Evolutionary conservation across 2,113 vertebrate genomes (phyloP).

Genomic region (Perca schrenkii): DNA sequence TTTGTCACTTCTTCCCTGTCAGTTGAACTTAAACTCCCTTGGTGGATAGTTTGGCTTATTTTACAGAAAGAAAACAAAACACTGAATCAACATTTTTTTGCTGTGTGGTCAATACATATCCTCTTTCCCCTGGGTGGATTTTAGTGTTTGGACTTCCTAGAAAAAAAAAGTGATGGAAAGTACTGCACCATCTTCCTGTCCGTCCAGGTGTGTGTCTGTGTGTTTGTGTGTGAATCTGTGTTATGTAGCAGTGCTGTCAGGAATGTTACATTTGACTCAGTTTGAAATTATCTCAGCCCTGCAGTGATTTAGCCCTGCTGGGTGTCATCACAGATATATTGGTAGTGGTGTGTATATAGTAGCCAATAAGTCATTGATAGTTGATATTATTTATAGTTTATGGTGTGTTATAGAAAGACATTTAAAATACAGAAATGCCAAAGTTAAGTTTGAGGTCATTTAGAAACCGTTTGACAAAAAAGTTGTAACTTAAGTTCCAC

Average conservation of each 20-base stretch:
- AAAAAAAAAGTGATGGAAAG: conserved; percentile 58
- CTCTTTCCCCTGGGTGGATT: conserved; percentile 51
- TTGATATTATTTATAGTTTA: neutral
- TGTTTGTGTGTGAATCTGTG: conserved; percentile 33
- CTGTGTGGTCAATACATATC: conserved; percentile 40
- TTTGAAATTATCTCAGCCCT: conserved; percentile 4
- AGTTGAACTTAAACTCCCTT: conserved; percentile 41
- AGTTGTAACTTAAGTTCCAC: neutral
- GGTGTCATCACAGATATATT: neutral
- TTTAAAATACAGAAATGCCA: neutral
- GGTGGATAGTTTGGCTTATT: conserved; percentile 47
- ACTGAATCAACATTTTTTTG: conserved; percentile 6
- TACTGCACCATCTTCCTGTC: conserved; percentile 54
- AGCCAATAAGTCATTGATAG: neutral
- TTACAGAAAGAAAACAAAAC: conserved; percentile 55
- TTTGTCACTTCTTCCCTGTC: conserved; percentile 62
- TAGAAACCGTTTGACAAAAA: neutral
- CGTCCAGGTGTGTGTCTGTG: conserved; percentile 34
- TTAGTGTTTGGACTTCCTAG: conserved; percentile 59
- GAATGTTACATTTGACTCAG: conserved; percentile 17
- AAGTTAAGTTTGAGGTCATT: neutral
- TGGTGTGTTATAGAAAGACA: neutral
- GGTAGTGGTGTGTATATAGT: no score
- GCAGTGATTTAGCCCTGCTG: neutral
- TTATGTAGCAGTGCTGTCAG: conserved; percentile 1